Conservation (phyloP, 2,888 invertebrate genomes). For the Melitaea athalia region DNA sequence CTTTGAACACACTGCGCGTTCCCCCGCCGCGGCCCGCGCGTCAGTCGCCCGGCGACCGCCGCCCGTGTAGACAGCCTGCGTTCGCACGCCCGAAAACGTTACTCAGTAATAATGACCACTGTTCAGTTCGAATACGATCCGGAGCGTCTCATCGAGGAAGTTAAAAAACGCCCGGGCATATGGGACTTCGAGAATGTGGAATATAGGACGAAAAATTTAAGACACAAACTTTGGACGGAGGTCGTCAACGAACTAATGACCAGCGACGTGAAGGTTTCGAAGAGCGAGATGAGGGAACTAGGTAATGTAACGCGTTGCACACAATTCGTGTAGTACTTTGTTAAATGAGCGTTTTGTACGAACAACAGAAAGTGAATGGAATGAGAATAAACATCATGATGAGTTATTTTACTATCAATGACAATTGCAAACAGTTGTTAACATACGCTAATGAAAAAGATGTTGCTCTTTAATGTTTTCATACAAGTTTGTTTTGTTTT, state of each 20-base stretch:
- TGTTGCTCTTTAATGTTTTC: background rate
- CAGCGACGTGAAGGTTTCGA: conserved; percentile 61
- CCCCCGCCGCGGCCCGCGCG: conserved; percentile 64
- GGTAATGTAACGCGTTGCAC: conserved; percentile 50
- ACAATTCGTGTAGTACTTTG: conserved; percentile 15
- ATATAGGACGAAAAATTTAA: conserved; percentile 60
- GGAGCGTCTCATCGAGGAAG: conserved; percentile 68
- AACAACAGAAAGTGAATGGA: conserved; percentile 2
- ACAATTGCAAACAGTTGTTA: background rate
- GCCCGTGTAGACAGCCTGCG: conserved; percentile 54
- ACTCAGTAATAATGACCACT: conserved; percentile 26
- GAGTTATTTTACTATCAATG: background rate
- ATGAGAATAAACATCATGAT: conserved; percentile 5
- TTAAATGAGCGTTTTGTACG: background rate
- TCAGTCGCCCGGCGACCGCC: conserved; percentile 72
- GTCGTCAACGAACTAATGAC: conserved; percentile 66
- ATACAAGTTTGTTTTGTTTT: background rate
- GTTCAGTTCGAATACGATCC: conserved; percentile 78
- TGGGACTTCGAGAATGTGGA: conserved; percentile 69
- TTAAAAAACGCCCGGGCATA: conserved; percentile 70
- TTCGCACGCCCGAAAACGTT: conserved; percentile 41
- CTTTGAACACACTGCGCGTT: conserved; percentile 68
- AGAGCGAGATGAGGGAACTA: conserved; percentile 72
- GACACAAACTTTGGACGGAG: conserved; percentile 66
- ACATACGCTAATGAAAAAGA: no score